Conservation (phyloP, 1,140 invertebrate genomes). For the Cyclargus thomasi region DNA sequence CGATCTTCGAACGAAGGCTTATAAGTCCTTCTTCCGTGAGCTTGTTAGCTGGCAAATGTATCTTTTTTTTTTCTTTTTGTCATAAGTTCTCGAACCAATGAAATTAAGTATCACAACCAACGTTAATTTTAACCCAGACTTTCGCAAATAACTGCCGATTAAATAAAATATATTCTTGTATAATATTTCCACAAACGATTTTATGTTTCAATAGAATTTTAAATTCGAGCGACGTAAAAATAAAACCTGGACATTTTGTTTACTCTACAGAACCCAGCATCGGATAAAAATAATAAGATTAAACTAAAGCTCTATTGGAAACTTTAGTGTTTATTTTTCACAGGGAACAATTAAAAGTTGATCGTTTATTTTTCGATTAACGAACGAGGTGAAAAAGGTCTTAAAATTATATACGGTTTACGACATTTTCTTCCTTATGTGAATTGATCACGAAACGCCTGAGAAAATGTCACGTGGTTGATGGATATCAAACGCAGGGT, state of each 20-base stretch:
- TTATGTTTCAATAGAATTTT: no score
- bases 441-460: slow-evolving; percentile 34
- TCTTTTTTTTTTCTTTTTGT: no score
- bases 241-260: not conserved
- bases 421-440: slow-evolving; percentile 4
- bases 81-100: no score
- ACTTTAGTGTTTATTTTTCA: not conserved
- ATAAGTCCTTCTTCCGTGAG: no score
- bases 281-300: not conserved
- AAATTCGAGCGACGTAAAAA: not conserved
- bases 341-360: not conserved
- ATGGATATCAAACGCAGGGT: slow-evolving; percentile 1
- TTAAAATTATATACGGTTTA: slow-evolving; percentile 14
- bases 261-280: not conserved
- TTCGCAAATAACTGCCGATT: no score
- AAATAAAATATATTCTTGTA: no score
- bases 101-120: no score
- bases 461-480: slow-evolving; percentile 33
- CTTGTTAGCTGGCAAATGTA: no score
- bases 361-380: not conserved
- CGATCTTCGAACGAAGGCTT: no score
- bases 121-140: no score
- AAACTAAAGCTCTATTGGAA: not conserved
- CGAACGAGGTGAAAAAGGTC: slow-evolving; percentile 16
- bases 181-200: no score